Evolutionary conservation across 2,113 vertebrate species (phyloP).

Genomic region (Ceratotherium simum): DNA sequence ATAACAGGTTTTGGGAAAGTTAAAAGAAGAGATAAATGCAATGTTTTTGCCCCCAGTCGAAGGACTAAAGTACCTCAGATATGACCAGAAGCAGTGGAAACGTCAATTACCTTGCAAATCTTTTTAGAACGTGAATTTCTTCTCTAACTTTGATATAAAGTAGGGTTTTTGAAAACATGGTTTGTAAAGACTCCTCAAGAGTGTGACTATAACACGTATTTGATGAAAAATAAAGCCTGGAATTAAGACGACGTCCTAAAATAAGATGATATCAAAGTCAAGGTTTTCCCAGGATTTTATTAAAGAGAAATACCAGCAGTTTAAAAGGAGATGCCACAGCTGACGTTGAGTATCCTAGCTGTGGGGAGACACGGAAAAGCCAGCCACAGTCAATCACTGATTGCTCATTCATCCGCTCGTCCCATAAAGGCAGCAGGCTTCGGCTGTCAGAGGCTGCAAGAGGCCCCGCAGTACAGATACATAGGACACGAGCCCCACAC

Average conservation of each 20-base stretch:
- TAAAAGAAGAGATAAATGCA: background rate
- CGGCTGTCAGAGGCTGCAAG: background rate
- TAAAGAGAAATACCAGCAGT: background rate
- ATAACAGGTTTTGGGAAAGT: background rate
- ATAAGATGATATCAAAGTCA: background rate
- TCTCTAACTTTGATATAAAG: background rate
- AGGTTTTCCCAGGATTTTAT: background rate
- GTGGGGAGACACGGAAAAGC: background rate
- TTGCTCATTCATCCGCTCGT: background rate
- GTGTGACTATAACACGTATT: fast-evolving
- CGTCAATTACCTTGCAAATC: background rate
- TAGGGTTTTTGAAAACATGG: background rate
- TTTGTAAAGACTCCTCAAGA: background rate
- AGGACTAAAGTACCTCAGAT: background rate
- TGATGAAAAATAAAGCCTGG: background rate
- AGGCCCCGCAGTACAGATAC: too few relatives aligned
- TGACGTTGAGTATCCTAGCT: background rate
- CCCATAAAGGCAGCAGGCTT: too few relatives aligned
- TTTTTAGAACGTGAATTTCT: background rate
- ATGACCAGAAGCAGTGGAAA: background rate
- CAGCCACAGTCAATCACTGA: fast-evolving
- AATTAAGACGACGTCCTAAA: background rate
- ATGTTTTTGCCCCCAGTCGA: background rate
- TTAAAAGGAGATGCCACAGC: too few relatives aligned
- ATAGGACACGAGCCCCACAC: background rate